Percentiles rank a stretch among this genome's conserved stretches.
phyloP scores from a whole-genome alignment of 2,888 invertebrate species.

The Oligia fasciuncula region DNA sequence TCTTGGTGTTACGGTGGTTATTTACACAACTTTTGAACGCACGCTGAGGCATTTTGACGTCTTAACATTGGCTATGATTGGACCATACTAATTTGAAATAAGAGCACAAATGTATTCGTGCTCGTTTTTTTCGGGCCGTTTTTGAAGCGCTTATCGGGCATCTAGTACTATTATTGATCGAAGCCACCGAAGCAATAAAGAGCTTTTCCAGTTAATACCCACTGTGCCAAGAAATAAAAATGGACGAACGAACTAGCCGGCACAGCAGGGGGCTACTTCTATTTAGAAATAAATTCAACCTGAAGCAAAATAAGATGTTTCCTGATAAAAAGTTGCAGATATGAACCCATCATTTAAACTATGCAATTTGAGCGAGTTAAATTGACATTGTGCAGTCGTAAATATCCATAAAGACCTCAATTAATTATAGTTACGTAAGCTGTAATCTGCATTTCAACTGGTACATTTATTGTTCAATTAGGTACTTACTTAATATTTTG shows the following conservation, averaged over 20 bases:
- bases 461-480: background rate
- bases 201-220: slow-evolving; percentile 25
- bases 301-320: background rate
- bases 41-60: too few species aligned
- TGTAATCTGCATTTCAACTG: background rate
- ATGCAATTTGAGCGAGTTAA: background rate
- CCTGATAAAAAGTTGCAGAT: background rate
- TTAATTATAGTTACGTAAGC: background rate
- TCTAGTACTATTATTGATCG: too few species aligned
- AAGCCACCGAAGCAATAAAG: background rate
- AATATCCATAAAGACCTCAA: background rate
- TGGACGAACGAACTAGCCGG: slow-evolving; percentile 2
- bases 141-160: too few species aligned
- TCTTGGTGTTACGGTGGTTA: too few species aligned
- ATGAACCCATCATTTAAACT: background rate
- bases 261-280: slow-evolving; percentile 46
- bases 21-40: too few species aligned
- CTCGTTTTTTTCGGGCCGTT: too few species aligned
- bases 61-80: too few species aligned
- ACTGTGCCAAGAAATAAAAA: slow-evolving; percentile 31
- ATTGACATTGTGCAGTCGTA: background rate
- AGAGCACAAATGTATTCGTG: too few species aligned
- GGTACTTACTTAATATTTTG: background rate
- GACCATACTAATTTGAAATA: too few species aligned
- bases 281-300: slow-evolving; percentile 54